Conservation (phyloP, 2,888 invertebrate genomes). For the Pollenia labialis region DNA sequence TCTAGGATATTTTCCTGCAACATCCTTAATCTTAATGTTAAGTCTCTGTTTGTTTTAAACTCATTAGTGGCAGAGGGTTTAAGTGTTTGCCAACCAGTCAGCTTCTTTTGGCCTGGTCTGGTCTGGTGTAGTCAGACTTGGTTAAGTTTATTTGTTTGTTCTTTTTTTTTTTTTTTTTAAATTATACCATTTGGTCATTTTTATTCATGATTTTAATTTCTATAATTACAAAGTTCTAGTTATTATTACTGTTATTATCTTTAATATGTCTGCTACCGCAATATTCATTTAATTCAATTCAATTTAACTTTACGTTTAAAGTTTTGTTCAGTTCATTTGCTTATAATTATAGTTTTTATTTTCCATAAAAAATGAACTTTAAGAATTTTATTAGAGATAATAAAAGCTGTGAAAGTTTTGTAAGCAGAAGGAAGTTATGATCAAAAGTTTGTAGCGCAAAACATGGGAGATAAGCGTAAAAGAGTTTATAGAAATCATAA, state of each 20-base stretch:
- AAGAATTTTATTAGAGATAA: constrained; percentile 55
- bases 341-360: constrained; percentile 3
- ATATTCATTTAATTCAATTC: constrained; percentile 67
- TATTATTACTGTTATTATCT: constrained; percentile 68
- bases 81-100: constrained; percentile 31
- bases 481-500: too few relatives aligned
- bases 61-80: constrained; percentile 63
- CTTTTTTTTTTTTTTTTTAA: constrained; percentile 20
- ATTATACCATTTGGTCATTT: constrained; percentile 66
- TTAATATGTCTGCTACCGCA: constrained; percentile 42
- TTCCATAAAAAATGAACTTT: constrained; percentile 37
- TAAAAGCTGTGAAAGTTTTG: constrained; percentile 44
- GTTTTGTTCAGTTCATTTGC: constrained; percentile 62
- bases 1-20: neutral
- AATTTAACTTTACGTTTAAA: constrained; percentile 58
- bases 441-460: constrained; percentile 7
- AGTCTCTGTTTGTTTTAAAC: constrained; percentile 58
- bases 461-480: too few relatives aligned
- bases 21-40: constrained; percentile 27
- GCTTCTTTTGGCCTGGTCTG: neutral
- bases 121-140: neutral
- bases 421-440: constrained; percentile 26
- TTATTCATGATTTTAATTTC: constrained; percentile 71
- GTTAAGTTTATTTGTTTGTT: neutral
- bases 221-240: constrained; percentile 67